A percentile compares a stretch with the other conserved stretches of the same genome.
Evolutionary conservation across 2,888 invertebrate species (phyloP).

Genomic region (Temnothorax rugatulus): DNA sequence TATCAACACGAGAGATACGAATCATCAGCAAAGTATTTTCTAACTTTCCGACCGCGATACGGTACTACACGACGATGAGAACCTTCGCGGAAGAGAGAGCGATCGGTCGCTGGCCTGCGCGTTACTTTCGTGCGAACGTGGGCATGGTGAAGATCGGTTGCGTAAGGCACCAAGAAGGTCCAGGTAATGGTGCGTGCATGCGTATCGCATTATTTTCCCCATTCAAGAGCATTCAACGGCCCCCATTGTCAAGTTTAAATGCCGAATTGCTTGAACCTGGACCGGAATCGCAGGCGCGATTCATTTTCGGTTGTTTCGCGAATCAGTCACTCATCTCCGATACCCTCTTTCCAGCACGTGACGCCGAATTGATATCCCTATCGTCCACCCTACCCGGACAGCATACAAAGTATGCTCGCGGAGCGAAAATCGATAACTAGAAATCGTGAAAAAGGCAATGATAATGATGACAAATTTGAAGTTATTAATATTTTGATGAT

Average conservation of each 20-base stretch:
- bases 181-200: slow-evolving; percentile 68
- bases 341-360: slow-evolving; percentile 10
- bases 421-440: background rate
- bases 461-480: background rate
- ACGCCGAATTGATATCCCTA: background rate
- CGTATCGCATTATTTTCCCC: slow-evolving; percentile 72
- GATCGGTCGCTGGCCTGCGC: slow-evolving; percentile 63
- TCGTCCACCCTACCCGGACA: background rate
- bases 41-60: slow-evolving; percentile 37
- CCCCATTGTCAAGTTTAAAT: slow-evolving; percentile 83
- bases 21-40: background rate
- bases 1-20: background rate
- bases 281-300: slow-evolving; percentile 38
- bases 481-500: background rate
- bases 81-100: slow-evolving; percentile 79
- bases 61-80: slow-evolving; percentile 66
- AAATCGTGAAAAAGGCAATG: background rate
- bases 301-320: background rate
- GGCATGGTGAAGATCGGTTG: slow-evolving; percentile 69
- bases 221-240: slow-evolving; percentile 77
- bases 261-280: slow-evolving; percentile 72
- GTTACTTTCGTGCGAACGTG: slow-evolving; percentile 68
- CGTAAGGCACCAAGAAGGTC: slow-evolving; percentile 69
- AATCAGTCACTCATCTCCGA: background rate
- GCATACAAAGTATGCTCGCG: background rate